phyloP scores from a whole-genome alignment of 2,888 invertebrate genomes.

The Calameuta filiformis region DNA sequence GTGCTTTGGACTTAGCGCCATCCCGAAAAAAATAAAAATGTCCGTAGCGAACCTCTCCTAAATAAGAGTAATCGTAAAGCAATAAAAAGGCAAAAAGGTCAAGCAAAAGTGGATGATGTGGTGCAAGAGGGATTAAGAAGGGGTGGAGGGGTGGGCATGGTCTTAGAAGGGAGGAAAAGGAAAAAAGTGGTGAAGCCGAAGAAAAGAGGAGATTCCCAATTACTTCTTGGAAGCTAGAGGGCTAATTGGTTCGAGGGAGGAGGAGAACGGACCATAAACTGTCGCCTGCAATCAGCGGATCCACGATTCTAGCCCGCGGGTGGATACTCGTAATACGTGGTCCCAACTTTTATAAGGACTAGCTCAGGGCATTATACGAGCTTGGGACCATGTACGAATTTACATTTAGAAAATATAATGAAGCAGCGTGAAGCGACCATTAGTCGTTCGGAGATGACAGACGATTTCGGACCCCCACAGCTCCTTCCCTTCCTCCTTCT shows the following conservation, averaged over 20 bases:
- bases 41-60: too few relatives aligned
- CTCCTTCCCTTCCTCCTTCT: constrained; percentile 45
- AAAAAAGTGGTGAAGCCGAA: too few relatives aligned
- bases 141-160: neutral
- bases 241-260: constrained; percentile 60
- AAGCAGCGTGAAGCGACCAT: constrained; percentile 66
- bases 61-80: constrained; percentile 37
- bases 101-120: constrained; percentile 25
- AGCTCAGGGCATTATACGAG: constrained; percentile 38
- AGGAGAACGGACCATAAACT: constrained; percentile 60
- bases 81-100: constrained; percentile 38
- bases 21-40: too few relatives aligned
- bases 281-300: constrained; percentile 62
- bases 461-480: constrained; percentile 65
- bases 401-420: constrained; percentile 67
- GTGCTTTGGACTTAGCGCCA: too few relatives aligned
- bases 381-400: constrained; percentile 60
- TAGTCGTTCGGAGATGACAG: constrained; percentile 66
- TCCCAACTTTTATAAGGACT: constrained; percentile 57
- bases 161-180: constrained; percentile 10
- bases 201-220: constrained; percentile 31
- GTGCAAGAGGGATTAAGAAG: constrained; percentile 11
- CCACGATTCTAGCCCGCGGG: constrained; percentile 54
- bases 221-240: constrained; percentile 60
- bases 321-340: constrained; percentile 33